phyloP scores from a whole-genome alignment of 2,888 invertebrate genomes.

The Dysmachus trigonus region DNA sequence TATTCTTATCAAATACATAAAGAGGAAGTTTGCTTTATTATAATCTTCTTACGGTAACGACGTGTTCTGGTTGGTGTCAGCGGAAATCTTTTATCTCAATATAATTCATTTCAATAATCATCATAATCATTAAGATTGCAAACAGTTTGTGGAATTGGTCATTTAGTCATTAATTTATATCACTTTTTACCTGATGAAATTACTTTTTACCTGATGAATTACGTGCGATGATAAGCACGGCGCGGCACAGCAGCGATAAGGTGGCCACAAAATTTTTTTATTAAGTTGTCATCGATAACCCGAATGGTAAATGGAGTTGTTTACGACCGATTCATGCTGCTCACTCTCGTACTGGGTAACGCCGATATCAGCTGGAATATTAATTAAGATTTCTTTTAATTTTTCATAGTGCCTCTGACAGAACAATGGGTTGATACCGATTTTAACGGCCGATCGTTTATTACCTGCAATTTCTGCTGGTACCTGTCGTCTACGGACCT shows the following conservation, averaged over 20 bases:
- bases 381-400: slow-evolving; percentile 21
- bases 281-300: slow-evolving; percentile 37
- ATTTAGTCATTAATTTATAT: no score
- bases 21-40: not conserved
- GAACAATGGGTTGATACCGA: not conserved
- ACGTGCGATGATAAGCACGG: not conserved
- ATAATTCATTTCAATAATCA: not conserved
- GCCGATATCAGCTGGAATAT: not conserved
- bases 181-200: no score
- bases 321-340: not conserved
- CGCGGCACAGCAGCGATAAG: slow-evolving; percentile 5
- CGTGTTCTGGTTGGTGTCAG: not conserved
- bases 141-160: no score
- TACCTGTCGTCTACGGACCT: not conserved
- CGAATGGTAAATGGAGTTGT: slow-evolving; percentile 28
- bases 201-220: no score
- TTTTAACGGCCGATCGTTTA: not conserved
- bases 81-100: not conserved
- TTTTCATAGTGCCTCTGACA: not conserved
- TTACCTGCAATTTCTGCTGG: not conserved
- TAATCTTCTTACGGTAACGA: not conserved
- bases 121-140: no score
- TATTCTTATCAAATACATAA: not conserved
- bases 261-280: slow-evolving; percentile 36
- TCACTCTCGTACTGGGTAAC: not conserved